Base-by-base conservation (phyloP, 1,140 invertebrate species). In the Tyrophagus putrescentiae region DNA sequence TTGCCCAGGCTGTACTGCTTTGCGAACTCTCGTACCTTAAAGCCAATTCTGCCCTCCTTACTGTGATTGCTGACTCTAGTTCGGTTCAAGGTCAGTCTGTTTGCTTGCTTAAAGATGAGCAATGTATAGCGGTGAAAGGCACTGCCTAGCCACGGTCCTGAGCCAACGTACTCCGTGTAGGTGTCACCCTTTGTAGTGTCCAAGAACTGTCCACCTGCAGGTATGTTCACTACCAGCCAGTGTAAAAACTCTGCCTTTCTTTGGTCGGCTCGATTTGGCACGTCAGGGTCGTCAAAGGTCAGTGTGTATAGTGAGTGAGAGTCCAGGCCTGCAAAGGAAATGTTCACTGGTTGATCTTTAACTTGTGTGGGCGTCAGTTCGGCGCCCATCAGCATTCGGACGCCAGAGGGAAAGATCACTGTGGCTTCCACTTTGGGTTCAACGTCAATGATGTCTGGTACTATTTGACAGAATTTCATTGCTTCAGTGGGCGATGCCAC, bases 11-110 rank as follows among this genome's bases (percentile, higher is more conserved):
- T 56, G 56, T 73, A 68, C 53, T 72, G 72, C n/a, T 65, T 62
- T 6, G 68, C 72, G 60, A 75, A 75, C 7, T 70, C 65, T 25
- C 64, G 56, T n/a, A 68, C 63, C 45, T 72, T 71, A 44, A 66
- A 75, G 13, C 65, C 63, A 13, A 64, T 65, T 23, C 73, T 65
- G 25, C 72, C 71, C 18, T 75, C 67, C 21, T 63, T 27, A 13
- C 50, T 33, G 4, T 7, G 50, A 66, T 81, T 80, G 16, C 78
- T 73, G 3, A 82, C 65, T n/a, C n/a, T n/a, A n/a, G n/a, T n/a
- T n/a, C n/a, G n/a, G n/a, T n/a, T n/a, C n/a, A n/a, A n/a, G n/a
- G n/a, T n/a, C n/a, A n/a, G n/a, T n/a, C n/a, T n/a, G n/a, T n/a
- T n/a, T n/a, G n/a, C n/a, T 41, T 66, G 65, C 39, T 67, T 67